These are phyloP conservation scores for Chionodraco myersi DNA, from an alignment of 2,113 vertebrate species.

Conservation along the genomic window DNA sequence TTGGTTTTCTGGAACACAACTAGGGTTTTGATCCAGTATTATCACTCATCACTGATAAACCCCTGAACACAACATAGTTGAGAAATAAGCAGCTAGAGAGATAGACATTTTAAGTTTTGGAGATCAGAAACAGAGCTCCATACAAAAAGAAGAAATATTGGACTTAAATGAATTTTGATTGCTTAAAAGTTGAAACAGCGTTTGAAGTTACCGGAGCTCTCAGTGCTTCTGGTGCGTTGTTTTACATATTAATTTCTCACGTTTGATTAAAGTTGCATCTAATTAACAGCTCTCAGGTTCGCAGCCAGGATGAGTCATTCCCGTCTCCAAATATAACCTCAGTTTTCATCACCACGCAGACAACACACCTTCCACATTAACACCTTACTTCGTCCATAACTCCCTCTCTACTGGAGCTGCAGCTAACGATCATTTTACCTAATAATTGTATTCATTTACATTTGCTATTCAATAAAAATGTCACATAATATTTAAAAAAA, in stretches of 20 bases:
- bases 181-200: background rate
- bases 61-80: background rate
- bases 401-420: background rate
- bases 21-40: background rate
- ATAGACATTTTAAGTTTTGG: background rate
- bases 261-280: constrained; percentile 39
- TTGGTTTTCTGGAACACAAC: background rate
- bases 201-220: background rate
- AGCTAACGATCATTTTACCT: too few relatives aligned
- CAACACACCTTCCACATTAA: background rate
- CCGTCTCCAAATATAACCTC: constrained; percentile 39
- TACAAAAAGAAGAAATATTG: background rate
- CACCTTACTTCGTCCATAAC: background rate
- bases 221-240: background rate
- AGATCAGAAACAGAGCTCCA: background rate
- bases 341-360: constrained; percentile 22
- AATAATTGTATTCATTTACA: too few relatives aligned
- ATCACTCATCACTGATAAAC: background rate
- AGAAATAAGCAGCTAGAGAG: background rate
- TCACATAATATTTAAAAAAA: too few relatives aligned
- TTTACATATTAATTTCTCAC: background rate
- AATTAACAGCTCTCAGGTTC: constrained; percentile 50
- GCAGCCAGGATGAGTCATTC: constrained; percentile 59
- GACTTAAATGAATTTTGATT: background rate
- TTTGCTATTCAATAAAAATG: too few relatives aligned